Evolutionary conservation across 1,140 invertebrate species (phyloP).

Genomic region (Drosophila equinoxialis): DNA sequence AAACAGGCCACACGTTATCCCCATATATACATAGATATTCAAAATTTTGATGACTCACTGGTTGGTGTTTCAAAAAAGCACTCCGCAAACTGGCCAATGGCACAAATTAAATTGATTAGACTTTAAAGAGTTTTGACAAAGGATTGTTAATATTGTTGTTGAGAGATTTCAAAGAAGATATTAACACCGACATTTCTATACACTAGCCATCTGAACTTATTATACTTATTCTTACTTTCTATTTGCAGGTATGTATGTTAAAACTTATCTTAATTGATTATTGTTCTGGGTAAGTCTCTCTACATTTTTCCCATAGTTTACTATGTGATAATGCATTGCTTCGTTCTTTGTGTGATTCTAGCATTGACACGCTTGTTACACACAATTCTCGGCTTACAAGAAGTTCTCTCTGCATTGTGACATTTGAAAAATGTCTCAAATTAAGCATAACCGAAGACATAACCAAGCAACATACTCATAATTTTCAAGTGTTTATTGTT

Average conservation of each 20-base stretch:
- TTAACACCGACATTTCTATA: background rate
- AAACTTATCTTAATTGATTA: background rate
- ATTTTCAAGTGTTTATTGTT: conserved; percentile 67
- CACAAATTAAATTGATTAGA: conserved; percentile 20
- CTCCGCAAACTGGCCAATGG: conserved; percentile 7
- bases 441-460: conserved; percentile 47
- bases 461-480: conserved; percentile 36
- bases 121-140: background rate
- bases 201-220: background rate
- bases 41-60: conserved; percentile 28
- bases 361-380: conserved; percentile 63
- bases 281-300: background rate
- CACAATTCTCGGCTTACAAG: conserved; percentile 12
- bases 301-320: background rate
- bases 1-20: conserved; percentile 22
- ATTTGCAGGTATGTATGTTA: conserved; percentile 24
- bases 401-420: conserved; percentile 16
- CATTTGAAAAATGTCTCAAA: conserved; percentile 56
- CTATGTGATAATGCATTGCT: background rate
- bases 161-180: background rate
- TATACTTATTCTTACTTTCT: background rate
- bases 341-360: conserved; percentile 51
- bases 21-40: conserved; percentile 14
- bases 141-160: background rate
- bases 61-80: background rate